Base-by-base conservation (phyloP, 2,888 invertebrate genomes). In the Trichacis sp. region DNA sequence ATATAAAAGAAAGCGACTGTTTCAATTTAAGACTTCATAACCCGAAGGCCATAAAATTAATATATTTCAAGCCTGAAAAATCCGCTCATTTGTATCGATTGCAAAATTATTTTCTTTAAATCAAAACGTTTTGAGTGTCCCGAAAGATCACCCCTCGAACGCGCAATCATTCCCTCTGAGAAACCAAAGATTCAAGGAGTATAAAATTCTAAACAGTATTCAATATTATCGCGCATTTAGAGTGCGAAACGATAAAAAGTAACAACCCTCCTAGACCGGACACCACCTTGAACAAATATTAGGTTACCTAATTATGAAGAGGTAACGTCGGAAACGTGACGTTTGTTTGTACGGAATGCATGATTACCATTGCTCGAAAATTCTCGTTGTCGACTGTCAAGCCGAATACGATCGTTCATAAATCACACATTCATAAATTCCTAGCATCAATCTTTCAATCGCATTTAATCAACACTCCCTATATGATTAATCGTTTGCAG, bases 171-270 rank as follows among this genome's bases (percentile, higher is more conserved):
- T 40, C 15, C 15, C 17, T 17, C 15, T 40, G 11, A 40, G 36
- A 36, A 36, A 36, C 12, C 36, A 40, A 14, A 15, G 8, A 6
- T 11, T n/a, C 53, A 71, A 73, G 76, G 80, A 82, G 82, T 82
- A 82, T 78, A 81, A 82, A 82, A 82, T 82, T 82, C 82, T 82
- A 82, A 82, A 81, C 80, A 14, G 77, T 79, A 77, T 77, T 78
- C 80, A 78, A 75, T 71, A 76, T 69, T 75, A 70, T 74, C 75
- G 76, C 73, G 77, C 75, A 73, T 78, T 46, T 64, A 66, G 65
- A 51, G 64, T 60, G 61, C 60, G 75, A 79, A 77, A 77, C 61
- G 69, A 64, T 77, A 75, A 78, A 24, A 50, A 70, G 59, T 68
- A 71, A 65, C 62, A 45, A 69, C 63, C 69, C 67, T 68, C 71